Base-by-base conservation (phyloP, 2,888 invertebrate genomes). In the Ornithoptera priamus region DNA sequence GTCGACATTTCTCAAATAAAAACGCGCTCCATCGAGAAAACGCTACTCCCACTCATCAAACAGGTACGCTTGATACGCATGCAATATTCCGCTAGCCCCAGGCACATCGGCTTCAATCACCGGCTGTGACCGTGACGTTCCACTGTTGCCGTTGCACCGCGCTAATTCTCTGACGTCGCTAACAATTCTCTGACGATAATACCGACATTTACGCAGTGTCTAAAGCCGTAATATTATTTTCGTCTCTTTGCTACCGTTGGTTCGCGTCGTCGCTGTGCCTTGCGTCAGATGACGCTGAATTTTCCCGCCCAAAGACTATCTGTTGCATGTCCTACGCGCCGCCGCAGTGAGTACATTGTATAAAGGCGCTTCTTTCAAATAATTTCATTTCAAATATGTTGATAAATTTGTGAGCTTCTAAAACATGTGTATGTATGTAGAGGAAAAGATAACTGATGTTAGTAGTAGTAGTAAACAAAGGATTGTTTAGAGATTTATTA, bases 11-110 rank as follows among this genome's bases (percentile, higher is more conserved):
- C 97, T 89, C 97, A 97, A 94, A 97, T 98, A 88, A 96, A 96
- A 93, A 98, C 97, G 83, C 97, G 96, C 94, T 97, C 97, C 92
- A 97, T 98, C 93, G 98, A 98, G 94, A 96, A 97, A 93, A 97
- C 97, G 80, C 95, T 98, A 82, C 96, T 98, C 86, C 98, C 98
- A 81, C 95, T 98, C 89, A 96, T 98, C 85, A 97, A 97, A 92
- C 98, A 98, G 97, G 98, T 98, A 95, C 81, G 89, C 81, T 77
- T 76, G 72, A 75, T 74, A 78, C 80, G 78, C 81, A 81, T 81
- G 80, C 77, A 73, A 75, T 74, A 72, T 71, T 72, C 69, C 69
- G 73, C 71, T 73, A 72, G 73, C 74, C 62, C 70, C 62, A 66
- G 72, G 69, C 62, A 72, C 62, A 67, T 24, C 65, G 69, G 72